Evolutionary conservation across 2,888 invertebrate genomes (phyloP).

Genomic region (Eutolmus rufibarbis): DNA sequence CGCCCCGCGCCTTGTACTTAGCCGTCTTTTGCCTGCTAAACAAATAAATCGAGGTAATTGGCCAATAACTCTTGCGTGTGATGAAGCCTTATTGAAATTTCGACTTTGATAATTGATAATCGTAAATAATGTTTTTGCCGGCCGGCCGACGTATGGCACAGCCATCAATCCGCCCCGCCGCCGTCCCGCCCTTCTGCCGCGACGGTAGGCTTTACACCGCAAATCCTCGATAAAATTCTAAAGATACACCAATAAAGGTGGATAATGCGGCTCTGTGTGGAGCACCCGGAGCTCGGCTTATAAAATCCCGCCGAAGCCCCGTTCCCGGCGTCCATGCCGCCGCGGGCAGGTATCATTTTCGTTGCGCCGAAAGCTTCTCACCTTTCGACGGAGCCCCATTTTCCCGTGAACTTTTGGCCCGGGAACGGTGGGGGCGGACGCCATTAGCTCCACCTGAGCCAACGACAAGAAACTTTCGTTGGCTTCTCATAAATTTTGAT

Average conservation of each 20-base stretch:
- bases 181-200: neutral
- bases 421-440: neutral
- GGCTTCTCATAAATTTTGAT: constrained; percentile 37
- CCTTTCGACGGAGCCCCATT: neutral
- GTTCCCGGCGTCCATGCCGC: neutral
- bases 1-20: neutral
- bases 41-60: constrained; percentile 48
- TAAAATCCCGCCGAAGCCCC: neutral
- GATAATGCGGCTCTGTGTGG: neutral
- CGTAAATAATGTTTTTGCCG: constrained; percentile 23
- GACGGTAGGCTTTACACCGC: neutral
- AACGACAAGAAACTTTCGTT: neutral
- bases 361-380: neutral
- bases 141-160: neutral
- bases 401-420: constrained; percentile 10
- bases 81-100: constrained; percentile 47
- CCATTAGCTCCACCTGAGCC: neutral
- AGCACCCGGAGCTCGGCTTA: neutral
- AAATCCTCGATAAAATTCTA: constrained; percentile 10
- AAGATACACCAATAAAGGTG: neutral
- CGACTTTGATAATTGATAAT: constrained; percentile 45
- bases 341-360: neutral
- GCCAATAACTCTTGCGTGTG: constrained; percentile 46
- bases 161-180: neutral
- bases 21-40: constrained; percentile 38